Evolutionary conservation across 1,140 invertebrate species (phyloP).

Genomic region (Homalodisca vitripennis): DNA sequence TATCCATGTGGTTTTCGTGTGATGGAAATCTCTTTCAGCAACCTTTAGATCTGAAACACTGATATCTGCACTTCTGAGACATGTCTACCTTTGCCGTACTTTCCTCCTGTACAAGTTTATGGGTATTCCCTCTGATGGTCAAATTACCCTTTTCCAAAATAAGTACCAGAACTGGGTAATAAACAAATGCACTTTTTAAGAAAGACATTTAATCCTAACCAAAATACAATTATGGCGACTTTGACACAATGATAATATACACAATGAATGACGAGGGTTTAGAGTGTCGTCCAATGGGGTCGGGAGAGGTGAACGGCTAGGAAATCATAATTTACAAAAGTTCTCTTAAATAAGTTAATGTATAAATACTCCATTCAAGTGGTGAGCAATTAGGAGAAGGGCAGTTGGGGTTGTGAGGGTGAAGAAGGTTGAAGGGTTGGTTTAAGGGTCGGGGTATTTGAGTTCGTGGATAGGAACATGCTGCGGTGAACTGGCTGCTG

Average conservation of each 20-base stretch:
- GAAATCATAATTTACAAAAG: slow-evolving; percentile 8
- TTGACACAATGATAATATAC: slow-evolving; percentile 15
- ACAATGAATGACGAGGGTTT: slow-evolving; percentile 20
- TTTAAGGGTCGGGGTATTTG: slow-evolving; percentile 15
- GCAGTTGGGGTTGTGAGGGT: neutral
- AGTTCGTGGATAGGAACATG: slow-evolving; percentile 22
- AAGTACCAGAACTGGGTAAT: too few relatives aligned
- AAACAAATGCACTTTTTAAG: neutral
- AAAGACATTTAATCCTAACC: slow-evolving; percentile 4
- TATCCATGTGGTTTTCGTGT: too few relatives aligned
- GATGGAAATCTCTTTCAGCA: too few relatives aligned
- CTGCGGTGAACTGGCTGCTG: slow-evolving; percentile 18
- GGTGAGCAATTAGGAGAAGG: neutral
- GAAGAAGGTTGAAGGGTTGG: neutral
- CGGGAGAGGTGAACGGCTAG: too few relatives aligned
- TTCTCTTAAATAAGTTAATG: too few relatives aligned
- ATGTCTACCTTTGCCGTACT: too few relatives aligned
- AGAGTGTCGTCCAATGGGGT: too few relatives aligned
- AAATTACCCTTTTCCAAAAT: too few relatives aligned
- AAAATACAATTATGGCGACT: slow-evolving; percentile 3
- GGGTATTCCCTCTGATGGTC: too few relatives aligned
- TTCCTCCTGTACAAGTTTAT: too few relatives aligned
- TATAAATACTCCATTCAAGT: neutral
- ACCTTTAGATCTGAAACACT: too few relatives aligned
- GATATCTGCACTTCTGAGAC: too few relatives aligned